A percentile compares a stretch with the other conserved stretches of the same genome.
Conservation (phyloP, 2,888 invertebrate genomes). For the Nezara viridula region DNA sequence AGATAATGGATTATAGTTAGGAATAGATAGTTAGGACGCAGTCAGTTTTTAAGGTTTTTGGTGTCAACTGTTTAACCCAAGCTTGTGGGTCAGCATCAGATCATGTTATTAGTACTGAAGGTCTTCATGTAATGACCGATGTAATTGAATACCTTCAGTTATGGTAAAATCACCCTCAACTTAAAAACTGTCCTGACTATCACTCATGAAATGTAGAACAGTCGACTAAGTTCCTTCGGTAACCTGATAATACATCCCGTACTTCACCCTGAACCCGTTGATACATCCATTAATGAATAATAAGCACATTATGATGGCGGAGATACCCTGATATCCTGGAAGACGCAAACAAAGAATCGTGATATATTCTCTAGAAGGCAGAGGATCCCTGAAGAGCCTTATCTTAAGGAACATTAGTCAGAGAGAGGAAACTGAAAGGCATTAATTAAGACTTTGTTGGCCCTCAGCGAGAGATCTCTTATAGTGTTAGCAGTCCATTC, state of each 20-base stretch:
- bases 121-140: too few relatives aligned
- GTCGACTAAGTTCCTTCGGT: too few relatives aligned
- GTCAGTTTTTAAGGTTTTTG: too few relatives aligned
- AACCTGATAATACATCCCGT: neutral
- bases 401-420: conserved; percentile 30
- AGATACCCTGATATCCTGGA: neutral
- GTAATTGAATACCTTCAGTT: too few relatives aligned
- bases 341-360: neutral
- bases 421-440: conserved; percentile 6
- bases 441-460: conserved; percentile 7
- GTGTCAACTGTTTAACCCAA: too few relatives aligned
- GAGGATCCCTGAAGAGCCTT: neutral
- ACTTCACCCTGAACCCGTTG: neutral
- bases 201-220: too few relatives aligned
- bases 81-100: too few relatives aligned
- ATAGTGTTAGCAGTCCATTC: conserved; percentile 29
- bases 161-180: too few relatives aligned
- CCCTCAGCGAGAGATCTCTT: conserved; percentile 37
- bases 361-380: neutral
- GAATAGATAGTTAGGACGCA: too few relatives aligned
- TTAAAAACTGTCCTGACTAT: too few relatives aligned
- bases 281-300: neutral
- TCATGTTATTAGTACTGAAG: too few relatives aligned
- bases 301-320: neutral
- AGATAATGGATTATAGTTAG: too few relatives aligned